Base-by-base conservation (phyloP, 2,888 invertebrate genomes). In the Tiliacea aurago region DNA sequence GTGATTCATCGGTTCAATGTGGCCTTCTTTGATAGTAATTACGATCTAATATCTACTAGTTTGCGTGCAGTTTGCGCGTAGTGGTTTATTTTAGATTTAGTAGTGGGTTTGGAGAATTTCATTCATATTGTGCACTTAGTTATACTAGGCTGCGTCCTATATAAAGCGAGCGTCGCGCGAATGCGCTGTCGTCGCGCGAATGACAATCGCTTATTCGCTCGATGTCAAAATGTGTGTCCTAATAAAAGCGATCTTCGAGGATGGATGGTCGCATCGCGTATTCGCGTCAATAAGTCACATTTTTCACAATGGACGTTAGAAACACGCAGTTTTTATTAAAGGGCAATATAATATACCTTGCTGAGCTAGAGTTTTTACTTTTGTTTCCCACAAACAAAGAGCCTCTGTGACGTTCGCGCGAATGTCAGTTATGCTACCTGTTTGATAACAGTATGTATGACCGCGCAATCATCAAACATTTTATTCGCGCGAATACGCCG, bases 1-100 rank as follows among this genome's bases (percentile, higher is more conserved):
- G 51, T 85, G 80, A 87, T 11, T 86, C 85, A 86, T 79, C 68
- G 76, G 76, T 79, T 58, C 62, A 72, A 62, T 41, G 76, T 83
- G 84, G 82, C 84, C 83, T 88, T 85, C 81, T 77, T 84, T 43
- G 28, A 70, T 74, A 62, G 49, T 76, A 73, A 33, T 62, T 68
- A 68, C 76, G 73, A 72, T 74, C 53, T 77, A 85, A 76, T 59
- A 73, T 63, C 68, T 72, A 73, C 53, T 75, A 53, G 69, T 73
- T 76, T 49, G 69, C 66, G 78, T 73, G 68, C 58, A 11, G 45
- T 68, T 65, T 59, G 11, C 49, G 41, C 43, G 51, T 67, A 49
- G 45, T 62, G 4, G 68, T 58, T 70, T 49, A 67, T 59, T 70
- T 69, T 65, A 74, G 63, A 49, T 65, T 33, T 45, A 41, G 51